A percentile compares a stretch with the other conserved stretches of the same genome.
These are phyloP conservation scores for Drosophila hamatofila DNA, from an alignment of 2,888 invertebrate species.

Conservation along the genomic window DNA sequence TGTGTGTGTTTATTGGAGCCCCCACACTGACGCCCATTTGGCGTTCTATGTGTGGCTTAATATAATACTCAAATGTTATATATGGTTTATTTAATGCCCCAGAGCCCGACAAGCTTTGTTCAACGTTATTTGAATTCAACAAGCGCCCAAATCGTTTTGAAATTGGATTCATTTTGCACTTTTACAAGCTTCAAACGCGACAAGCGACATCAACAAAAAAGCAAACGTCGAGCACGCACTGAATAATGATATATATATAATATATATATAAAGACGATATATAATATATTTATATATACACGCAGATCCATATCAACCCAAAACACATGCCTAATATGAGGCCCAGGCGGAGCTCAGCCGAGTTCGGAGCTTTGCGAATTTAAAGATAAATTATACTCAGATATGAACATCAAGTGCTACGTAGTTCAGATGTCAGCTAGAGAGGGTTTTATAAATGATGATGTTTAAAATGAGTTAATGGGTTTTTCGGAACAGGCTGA, in stretches of 20 bases:
- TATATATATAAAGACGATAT: constrained; percentile 1
- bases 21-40: constrained; percentile 28
- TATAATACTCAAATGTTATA: constrained; percentile 42
- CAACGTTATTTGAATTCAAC: constrained; percentile 58
- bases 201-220: constrained; percentile 46
- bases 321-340: constrained; percentile 27
- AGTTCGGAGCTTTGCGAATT: constrained; percentile 15
- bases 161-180: constrained; percentile 59
- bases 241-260: constrained; percentile 63
- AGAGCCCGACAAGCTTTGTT: constrained; percentile 37
- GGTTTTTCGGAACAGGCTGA: constrained; percentile 23
- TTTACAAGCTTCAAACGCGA: constrained; percentile 42
- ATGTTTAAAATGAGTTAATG: constrained; percentile 24
- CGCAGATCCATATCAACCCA: constrained; percentile 3
- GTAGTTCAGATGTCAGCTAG: constrained; percentile 46
- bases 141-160: constrained; percentile 55
- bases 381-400: constrained; percentile 43
- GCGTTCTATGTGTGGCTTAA: constrained; percentile 25
- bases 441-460: constrained; percentile 26
- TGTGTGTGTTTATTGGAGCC: constrained; percentile 1
- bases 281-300: constrained; percentile 7
- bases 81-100: constrained; percentile 41
- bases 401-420: constrained; percentile 36
- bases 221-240: constrained; percentile 60
- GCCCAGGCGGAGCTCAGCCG: constrained; percentile 41